Evolutionary conservation across 2,797 vertebrate species (phyloP), one percentile per base, ranked within the genome.

Genomic region (Myotis pilosus): DNA sequence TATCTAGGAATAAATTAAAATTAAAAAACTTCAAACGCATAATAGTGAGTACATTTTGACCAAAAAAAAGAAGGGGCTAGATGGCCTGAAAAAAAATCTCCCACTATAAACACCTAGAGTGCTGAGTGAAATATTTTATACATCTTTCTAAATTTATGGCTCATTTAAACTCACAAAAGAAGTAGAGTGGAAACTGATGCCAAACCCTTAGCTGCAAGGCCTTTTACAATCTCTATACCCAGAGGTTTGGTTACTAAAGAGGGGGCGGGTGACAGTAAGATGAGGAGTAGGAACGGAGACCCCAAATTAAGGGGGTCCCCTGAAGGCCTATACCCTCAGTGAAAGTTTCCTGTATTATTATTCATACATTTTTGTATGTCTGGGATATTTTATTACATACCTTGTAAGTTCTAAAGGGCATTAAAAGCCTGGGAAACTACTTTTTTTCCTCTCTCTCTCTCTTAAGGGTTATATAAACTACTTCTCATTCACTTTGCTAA

Each of bases 41-140:
- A 47, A 11, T 38, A 81, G n/a, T 53, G 47, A 74, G 25, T 20
- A 41, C 2, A 74, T 74, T 92, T 90, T 72, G 28, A 47, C 76
- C 41, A 66, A 60, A 94, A 90, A 17, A 92, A 64, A 38, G 66
- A 87, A 87, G 8, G n/a, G 30, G 4, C 20, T 79, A 81, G 30
- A 82, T 51, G 75, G 20, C 30, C 5, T 83, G 51, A 80, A 86
- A 86, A 86, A 74, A 79, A 20, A 30, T 3, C 30, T 86, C 30
- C 44, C 23, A 49, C 23, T 85, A 62, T 76, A 91, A 96, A 78
- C 8, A 64, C 3, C 13, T 66, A 72, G 20, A 80, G 20, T 57
- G 68, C 57, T 47, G 25, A 95, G 69, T 89, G 49, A 93, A 92
- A 86, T 94, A 90, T 78, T 90, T 81, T 62, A 57, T 8, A 75